Evolutionary conservation across 2,888 invertebrate genomes (phyloP).

Genomic region (Agrochola macilenta): DNA sequence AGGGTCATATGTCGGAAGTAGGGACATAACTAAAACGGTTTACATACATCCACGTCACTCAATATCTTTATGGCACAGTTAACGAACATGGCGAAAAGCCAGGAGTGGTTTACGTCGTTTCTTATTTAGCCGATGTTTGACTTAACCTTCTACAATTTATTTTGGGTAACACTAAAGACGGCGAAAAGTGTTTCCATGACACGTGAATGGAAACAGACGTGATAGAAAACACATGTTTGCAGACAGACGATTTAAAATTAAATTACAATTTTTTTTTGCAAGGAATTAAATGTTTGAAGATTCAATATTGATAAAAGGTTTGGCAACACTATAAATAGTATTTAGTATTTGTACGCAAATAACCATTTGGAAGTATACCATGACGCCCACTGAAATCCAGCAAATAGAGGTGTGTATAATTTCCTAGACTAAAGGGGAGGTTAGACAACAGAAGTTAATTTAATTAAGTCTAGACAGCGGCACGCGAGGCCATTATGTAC

Average conservation of each 20-base stretch:
- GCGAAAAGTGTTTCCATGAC: slow-evolving; percentile 4
- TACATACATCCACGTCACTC: slow-evolving; percentile 15
- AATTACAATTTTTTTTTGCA: background rate
- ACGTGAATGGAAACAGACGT: slow-evolving; percentile 11
- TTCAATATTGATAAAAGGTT: background rate
- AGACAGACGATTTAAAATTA: background rate
- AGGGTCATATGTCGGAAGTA: slow-evolving; percentile 10
- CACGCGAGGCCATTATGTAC: slow-evolving; percentile 36
- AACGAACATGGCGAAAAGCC: slow-evolving; percentile 42
- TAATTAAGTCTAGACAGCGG: slow-evolving; percentile 24
- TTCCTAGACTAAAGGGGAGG: background rate
- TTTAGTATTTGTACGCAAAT: background rate
- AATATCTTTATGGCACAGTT: background rate
- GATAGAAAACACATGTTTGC: slow-evolving; percentile 16
- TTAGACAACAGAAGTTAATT: slow-evolving; percentile 22
- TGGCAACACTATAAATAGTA: background rate
- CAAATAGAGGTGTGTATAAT: slow-evolving; percentile 1
- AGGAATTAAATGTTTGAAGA: background rate
- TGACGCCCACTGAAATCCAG: background rate
- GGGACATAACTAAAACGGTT: slow-evolving; percentile 5
- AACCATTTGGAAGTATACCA: background rate
- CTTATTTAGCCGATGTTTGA: slow-evolving; percentile 7
- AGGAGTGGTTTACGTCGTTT: slow-evolving; percentile 24
- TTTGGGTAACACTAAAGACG: slow-evolving; percentile 24
- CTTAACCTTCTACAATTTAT: slow-evolving; percentile 21